These are phyloP conservation scores for Zaprionus lineosus DNA, from an alignment of 2,888 invertebrate genomes.

Conservation along the genomic window DNA sequence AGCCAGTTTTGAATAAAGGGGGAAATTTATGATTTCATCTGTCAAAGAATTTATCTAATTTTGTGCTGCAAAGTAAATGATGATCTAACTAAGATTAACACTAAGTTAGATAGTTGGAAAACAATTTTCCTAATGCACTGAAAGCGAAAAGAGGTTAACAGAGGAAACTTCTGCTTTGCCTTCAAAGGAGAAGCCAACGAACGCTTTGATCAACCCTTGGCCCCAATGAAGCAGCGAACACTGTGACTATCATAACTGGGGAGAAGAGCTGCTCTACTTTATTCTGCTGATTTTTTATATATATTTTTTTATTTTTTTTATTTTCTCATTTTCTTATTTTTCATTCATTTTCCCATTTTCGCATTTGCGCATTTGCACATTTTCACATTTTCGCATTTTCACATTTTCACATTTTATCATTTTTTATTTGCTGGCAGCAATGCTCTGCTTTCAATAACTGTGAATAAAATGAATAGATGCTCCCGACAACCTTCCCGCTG, in stretches of 20 bases:
- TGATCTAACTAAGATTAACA: too few relatives aligned
- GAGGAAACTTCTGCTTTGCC: constrained; percentile 7
- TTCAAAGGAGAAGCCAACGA: too few relatives aligned
- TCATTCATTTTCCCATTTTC: background rate
- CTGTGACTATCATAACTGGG: constrained; percentile 28
- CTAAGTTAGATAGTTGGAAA: too few relatives aligned
- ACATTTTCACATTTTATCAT: constrained; percentile 46
- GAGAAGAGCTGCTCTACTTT: too few relatives aligned
- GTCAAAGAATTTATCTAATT: too few relatives aligned
- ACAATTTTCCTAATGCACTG: too few relatives aligned
- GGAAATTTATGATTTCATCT: too few relatives aligned
- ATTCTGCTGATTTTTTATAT: too few relatives aligned
- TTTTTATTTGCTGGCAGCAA: constrained; percentile 56
- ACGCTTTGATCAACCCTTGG: constrained; percentile 35
- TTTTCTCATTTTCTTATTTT: background rate
- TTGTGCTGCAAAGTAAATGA: too few relatives aligned
- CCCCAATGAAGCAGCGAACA: constrained; percentile 5
- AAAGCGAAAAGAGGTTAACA: too few relatives aligned
- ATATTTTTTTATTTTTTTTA: too few relatives aligned
- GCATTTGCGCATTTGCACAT: constrained; percentile 18
- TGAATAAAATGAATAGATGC: constrained; percentile 60
- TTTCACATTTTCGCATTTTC: background rate
- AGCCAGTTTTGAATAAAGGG: too few relatives aligned
- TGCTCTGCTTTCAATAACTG: constrained; percentile 68
- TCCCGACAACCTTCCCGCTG: constrained; percentile 55